Evolutionary conservation across 2,797 vertebrate species (phyloP).

Genomic region (Hydrophis major): DNA sequence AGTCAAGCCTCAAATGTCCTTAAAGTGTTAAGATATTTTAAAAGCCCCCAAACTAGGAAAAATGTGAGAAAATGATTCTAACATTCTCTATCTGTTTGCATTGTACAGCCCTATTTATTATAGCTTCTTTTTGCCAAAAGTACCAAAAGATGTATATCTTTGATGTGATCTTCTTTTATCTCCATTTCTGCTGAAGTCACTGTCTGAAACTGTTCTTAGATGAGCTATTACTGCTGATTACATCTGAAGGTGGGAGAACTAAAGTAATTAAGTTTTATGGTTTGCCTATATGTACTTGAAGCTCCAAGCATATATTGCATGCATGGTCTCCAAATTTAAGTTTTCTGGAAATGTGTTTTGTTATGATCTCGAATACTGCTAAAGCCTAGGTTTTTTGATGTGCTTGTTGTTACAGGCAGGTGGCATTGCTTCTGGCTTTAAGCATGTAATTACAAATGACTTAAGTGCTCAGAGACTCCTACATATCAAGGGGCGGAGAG

Average conservation of each 20-base stretch:
- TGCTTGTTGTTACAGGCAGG: slow-evolving; percentile 73
- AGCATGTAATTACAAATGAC: slow-evolving; percentile 88
- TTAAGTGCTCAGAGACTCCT: slow-evolving; percentile 79
- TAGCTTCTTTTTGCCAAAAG: neutral
- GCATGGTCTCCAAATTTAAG: neutral
- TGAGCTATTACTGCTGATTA: neutral
- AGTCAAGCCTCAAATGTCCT: neutral
- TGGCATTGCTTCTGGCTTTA: slow-evolving; percentile 86
- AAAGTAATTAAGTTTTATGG: neutral
- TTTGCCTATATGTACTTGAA: neutral
- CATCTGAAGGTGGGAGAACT: neutral
- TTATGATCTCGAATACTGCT: neutral
- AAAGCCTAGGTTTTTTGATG: neutral
- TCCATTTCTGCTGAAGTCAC: neutral
- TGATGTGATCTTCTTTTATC: neutral
- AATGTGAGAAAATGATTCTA: neutral
- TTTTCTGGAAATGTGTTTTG: neutral
- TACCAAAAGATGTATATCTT: neutral
- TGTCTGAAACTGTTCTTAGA: neutral
- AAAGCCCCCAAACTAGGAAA: neutral
- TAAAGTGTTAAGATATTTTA: neutral
- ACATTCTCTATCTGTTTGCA: neutral
- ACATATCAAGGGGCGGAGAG: slow-evolving; percentile 86
- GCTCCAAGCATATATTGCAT: neutral
- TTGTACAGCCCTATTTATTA: neutral